Evolutionary conservation across 2,113 vertebrate genomes (phyloP).

Genomic region (Cephalopterus ornatus): DNA sequence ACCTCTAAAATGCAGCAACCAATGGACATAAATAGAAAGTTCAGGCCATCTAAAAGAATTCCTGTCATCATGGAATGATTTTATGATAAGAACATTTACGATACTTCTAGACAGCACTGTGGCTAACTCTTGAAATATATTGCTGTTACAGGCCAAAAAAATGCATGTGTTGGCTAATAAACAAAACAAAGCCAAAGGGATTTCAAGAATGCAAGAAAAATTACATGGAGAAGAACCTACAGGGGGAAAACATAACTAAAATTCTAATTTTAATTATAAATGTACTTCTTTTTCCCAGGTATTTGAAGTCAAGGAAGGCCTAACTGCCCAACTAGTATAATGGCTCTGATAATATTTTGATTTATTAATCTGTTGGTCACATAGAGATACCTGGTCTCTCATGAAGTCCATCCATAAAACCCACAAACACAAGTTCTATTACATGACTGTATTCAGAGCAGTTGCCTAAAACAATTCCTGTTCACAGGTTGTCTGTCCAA

Average conservation of each 20-base stretch:
- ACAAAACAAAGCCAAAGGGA: background rate
- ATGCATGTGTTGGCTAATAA: background rate
- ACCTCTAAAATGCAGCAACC: background rate
- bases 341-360: background rate
- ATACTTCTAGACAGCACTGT: background rate
- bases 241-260: background rate
- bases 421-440: background rate
- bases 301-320: background rate
- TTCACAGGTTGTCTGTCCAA: background rate
- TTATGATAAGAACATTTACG: background rate
- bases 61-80: background rate
- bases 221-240: background rate
- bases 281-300: background rate
- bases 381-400: background rate
- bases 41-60: background rate
- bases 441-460: background rate
- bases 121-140: background rate
- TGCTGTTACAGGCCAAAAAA: background rate
- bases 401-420: background rate
- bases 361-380: background rate
- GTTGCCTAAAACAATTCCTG: background rate
- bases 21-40: background rate
- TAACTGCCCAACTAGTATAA: background rate
- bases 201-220: background rate
- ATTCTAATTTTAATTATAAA: background rate